Evolutionary conservation across 2,888 invertebrate genomes (phyloP).

Genomic region (Campopleginae sp.): DNA sequence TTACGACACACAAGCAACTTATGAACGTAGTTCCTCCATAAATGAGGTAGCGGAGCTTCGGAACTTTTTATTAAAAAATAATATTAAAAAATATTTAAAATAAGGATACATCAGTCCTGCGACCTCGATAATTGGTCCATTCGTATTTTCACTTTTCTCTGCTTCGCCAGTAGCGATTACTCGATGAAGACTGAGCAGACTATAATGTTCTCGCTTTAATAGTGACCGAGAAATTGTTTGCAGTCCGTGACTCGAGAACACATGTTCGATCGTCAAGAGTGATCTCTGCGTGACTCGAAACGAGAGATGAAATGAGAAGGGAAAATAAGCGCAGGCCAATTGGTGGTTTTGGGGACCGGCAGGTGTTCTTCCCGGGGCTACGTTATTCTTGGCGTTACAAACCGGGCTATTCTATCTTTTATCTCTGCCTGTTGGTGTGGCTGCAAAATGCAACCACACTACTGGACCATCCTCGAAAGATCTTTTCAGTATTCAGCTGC

Average conservation of each 20-base stretch:
- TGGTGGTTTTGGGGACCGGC: constrained; percentile 61
- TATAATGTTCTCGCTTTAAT: background rate
- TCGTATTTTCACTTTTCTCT: background rate
- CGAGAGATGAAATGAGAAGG: constrained; percentile 36
- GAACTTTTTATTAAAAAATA: constrained; percentile 2
- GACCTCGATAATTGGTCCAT: background rate
- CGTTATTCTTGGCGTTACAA: background rate
- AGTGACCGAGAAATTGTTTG: background rate
- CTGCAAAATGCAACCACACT: constrained; percentile 16
- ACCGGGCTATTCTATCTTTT: background rate
- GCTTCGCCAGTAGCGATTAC: background rate
- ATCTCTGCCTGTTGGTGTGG: background rate
- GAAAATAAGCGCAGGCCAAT: constrained; percentile 33
- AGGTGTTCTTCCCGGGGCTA: constrained; percentile 69
- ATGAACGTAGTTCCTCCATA: background rate
- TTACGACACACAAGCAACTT: background rate
- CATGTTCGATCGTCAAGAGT: background rate
- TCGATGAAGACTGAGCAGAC: background rate
- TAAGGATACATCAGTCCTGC: background rate
- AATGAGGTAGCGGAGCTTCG: background rate
- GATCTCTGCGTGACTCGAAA: constrained; percentile 9
- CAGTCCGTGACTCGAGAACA: constrained; percentile 8
- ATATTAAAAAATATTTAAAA: background rate
- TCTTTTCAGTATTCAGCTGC: constrained; percentile 40
- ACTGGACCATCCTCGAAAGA: constrained; percentile 42